Base-by-base conservation (phyloP, 2,888 invertebrate species). In the Holacanthella duospinosa region DNA sequence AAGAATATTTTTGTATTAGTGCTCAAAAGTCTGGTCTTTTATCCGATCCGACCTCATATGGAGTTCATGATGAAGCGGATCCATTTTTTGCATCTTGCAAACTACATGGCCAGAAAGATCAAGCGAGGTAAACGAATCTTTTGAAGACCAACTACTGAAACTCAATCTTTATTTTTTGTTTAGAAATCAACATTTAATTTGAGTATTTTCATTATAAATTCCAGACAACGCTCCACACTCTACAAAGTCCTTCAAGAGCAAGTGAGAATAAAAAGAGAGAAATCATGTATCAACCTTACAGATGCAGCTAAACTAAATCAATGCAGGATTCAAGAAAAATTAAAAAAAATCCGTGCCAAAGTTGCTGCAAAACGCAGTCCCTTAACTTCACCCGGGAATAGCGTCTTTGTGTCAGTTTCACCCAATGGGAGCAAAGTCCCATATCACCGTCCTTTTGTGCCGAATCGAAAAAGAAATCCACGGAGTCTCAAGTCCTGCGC, bases 51-150 rank as follows among this genome's bases (percentile, higher is more conserved):
- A 91, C 91, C 76, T 88, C 86, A 0, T 43, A 55, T 1, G 61
- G 57, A 53, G 58, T 54, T 43, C 62, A 62, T 25, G 56, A 62
- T 21, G 90, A 91, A 74, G 94, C 94, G 0, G 96, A 96, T 80
- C 96, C 96, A 0, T 97, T 94, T 77, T 96, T 93, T 77, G 96
- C 95, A 0, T 93, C 96, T 76, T 97, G 96, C 77, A 90, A 89
- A 77, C 82, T 94, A 56, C 96, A 97, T 78, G 93, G 94, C 0
- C 95, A 96, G 75, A 93, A 93, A 77, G 84, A 87, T 2, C 82
- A 89, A 65, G 86, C 92, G 44, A 86, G 78, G 74, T 75, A 73
- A 74, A 26, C 4, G 36, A 19, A 16, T 4, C 43, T 36, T 36
- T 36, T 36, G 36, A n/a, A n/a, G n/a, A 6, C 16, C 36, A 36